Evolutionary conservation across 2,113 vertebrate genomes (phyloP).

Genomic region (Otocyon megalotis): DNA sequence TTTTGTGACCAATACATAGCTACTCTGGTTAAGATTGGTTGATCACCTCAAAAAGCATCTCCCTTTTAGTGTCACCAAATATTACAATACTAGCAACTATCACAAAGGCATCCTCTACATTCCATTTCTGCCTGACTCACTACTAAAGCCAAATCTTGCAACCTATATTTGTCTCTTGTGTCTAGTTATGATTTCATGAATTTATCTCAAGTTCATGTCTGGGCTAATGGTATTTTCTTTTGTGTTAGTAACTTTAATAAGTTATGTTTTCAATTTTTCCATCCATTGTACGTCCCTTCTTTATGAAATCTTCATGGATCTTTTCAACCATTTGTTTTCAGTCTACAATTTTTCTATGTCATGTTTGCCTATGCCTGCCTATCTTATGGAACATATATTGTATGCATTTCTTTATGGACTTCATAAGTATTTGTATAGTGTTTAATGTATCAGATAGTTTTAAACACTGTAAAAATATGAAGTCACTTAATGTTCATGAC

Average conservation of each 20-base stretch:
- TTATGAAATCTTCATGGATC: not conserved
- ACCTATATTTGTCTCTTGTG: not conserved
- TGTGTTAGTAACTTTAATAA: not conserved
- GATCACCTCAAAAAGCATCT: not conserved
- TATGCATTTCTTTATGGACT: not conserved
- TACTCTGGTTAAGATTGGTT: not conserved
- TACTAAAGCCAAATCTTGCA: not conserved
- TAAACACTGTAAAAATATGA: not conserved
- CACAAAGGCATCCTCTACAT: not conserved
- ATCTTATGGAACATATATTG: not conserved
- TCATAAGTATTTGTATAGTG: not conserved
- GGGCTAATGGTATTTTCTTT: not conserved
- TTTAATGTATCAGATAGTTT: not conserved
- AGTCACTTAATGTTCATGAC: not conserved
- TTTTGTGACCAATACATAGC: not conserved
- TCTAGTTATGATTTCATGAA: not conserved
- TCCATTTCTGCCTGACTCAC: not conserved
- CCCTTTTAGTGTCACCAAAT: not conserved
- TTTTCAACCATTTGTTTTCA: not conserved
- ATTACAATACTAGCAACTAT: not conserved
- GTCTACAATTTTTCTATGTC: not conserved
- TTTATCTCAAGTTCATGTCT: not conserved
- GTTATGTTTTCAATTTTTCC: not conserved
- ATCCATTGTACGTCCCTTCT: not conserved
- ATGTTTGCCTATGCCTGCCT: not conserved